Percentiles rank a stretch among this genome's conserved stretches.
Evolutionary conservation across 2,113 vertebrate species (phyloP).

Genomic region (Pyrgilauda ruficollis): DNA sequence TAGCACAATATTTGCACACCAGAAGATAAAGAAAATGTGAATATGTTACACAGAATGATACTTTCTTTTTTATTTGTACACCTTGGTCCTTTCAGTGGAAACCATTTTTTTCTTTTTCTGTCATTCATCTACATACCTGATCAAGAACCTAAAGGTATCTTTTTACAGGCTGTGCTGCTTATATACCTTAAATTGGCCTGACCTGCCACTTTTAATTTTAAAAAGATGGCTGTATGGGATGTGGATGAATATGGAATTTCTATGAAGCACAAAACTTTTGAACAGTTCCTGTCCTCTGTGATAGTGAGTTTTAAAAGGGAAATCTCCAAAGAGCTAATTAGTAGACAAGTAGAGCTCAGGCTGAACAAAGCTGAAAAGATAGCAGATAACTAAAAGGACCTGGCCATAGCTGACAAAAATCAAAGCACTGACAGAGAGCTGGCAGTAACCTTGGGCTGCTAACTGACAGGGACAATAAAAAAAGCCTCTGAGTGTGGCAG

Average conservation of each 20-base stretch:
- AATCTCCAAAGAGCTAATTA: conserved; percentile 99
- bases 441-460: conserved; percentile 90
- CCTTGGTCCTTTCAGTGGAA: conserved; percentile 62
- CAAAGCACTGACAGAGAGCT: conserved; percentile 89
- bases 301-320: conserved; percentile 91
- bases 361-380: conserved; percentile 92
- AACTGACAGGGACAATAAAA: conserved; percentile 93
- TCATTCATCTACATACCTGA: conserved; percentile 78
- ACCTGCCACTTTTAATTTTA: conserved; percentile 85
- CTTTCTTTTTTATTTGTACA: conserved; percentile 73
- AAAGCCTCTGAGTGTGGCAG: conserved; percentile 73
- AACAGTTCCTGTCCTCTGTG: conserved; percentile 85
- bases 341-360: conserved; percentile 90
- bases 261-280: conserved; percentile 87
- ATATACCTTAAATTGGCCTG: conserved; percentile 83
- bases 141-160: conserved; percentile 74
- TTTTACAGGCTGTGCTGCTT: conserved; percentile 58
- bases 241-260: conserved; percentile 86
- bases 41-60: conserved; percentile 80
- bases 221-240: conserved; percentile 73
- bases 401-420: conserved; percentile 92
- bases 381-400: conserved; percentile 86
- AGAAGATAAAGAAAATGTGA: conserved; percentile 96
- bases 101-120: conserved; percentile 50
- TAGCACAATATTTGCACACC: conserved; percentile 99